Evolutionary conservation across 2,797 vertebrate genomes (phyloP), one percentile per base, ranked within the genome.

Genomic region (Cynopterus sphinx): DNA sequence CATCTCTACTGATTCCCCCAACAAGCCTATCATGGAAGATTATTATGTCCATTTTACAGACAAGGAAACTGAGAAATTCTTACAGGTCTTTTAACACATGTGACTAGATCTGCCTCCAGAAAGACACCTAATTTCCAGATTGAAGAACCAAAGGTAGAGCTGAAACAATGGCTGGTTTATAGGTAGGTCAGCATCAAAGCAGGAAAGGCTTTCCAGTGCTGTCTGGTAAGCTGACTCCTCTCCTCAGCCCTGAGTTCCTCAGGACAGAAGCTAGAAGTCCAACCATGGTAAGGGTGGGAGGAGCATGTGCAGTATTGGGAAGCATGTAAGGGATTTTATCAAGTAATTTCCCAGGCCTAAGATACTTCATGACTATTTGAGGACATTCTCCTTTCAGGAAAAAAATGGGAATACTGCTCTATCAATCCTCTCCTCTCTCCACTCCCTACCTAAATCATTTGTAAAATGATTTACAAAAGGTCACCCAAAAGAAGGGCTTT

Each of bases 251-350:
- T 55, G 3, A 28, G 31, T 26, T 19, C 24, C 49, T 73, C 36
- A 41, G 41, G 61, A 39, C 1, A 59, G 33, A 84, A 68, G 28
- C 51, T 33, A 19, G 24, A 31, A 31, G 15, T 39, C 51, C 33
- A 36, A 2, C 21, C 22, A 26, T 1, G 13, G 4, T 4, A 19
- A 21, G 31, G 31, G 9, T 4, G 1, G 0, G 28, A 31, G 19
- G 57, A 55, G 10, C 19, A 0, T 9, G 12, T 36, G 49, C 36
- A 81, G 24, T 19, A 16, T 1, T 41, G 17, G 33, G 55, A 33
- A 77, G 9, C 17, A 33, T 6, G 2, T 21, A 6, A 41, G 53
- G 65, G 49, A 75, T 31, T 68, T 81, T n/a, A 49, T 8, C 16
- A 51, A 12, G 7, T 53, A n/a, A n/a, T 36, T 70, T 83, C 75